Evolutionary conservation across 1,140 invertebrate species (phyloP).

Genomic region (Drosophila erecta): DNA sequence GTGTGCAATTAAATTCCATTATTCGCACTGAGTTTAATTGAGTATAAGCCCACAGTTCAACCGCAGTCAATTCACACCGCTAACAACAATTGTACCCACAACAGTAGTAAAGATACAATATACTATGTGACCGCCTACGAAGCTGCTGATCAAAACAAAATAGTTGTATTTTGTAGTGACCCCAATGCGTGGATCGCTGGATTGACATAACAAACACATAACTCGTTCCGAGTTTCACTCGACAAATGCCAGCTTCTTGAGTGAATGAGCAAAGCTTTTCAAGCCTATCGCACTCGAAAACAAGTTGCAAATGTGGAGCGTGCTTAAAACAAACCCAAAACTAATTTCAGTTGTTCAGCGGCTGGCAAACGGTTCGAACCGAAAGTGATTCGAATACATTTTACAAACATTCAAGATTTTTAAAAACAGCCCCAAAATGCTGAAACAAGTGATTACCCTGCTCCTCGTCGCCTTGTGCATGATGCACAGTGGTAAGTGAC

Average conservation of each 20-base stretch:
- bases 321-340: conserved; percentile 26
- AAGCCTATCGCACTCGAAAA: conserved; percentile 14
- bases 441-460: conserved; percentile 58
- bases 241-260: conserved; percentile 34
- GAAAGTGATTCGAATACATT: conserved; percentile 1
- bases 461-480: conserved; percentile 63
- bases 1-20: conserved; percentile 54
- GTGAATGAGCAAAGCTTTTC: conserved; percentile 32
- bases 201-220: conserved; percentile 32
- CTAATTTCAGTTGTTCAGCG: conserved; percentile 63
- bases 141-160: conserved; percentile 74
- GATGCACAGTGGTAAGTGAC: conserved; percentile 63
- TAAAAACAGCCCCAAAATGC: conserved; percentile 32
- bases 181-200: conserved; percentile 25
- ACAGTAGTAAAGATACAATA: conserved; percentile 13
- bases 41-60: conserved; percentile 14
- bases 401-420: neutral
- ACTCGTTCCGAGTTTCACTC: conserved; percentile 70
- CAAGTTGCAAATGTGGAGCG: conserved; percentile 9
- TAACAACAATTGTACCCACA: conserved; percentile 13
- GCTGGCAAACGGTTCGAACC: conserved; percentile 38
- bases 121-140: conserved; percentile 37
- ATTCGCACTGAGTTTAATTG: conserved; percentile 33
- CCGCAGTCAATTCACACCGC: conserved; percentile 15
- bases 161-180: conserved; percentile 44